phyloP scores from a whole-genome alignment of 37 sponge, comb jelly and placozoan genomes.

The Ephydatia muelleri region DNA sequence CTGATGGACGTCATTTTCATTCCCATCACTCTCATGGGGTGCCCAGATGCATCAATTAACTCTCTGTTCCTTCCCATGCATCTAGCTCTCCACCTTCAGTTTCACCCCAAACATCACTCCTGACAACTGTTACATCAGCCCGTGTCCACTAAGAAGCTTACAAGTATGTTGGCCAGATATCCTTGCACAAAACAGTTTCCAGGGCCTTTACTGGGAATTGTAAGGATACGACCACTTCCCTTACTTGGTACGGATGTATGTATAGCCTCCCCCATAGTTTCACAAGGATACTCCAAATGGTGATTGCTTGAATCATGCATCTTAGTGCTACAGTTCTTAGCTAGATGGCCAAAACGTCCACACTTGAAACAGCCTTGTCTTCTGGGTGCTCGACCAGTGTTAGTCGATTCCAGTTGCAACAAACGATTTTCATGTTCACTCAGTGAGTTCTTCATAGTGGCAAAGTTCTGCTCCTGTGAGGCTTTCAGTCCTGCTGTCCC shows the following conservation, averaged over 20 bases:
- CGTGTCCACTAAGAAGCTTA: not conserved
- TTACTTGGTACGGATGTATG: not conserved
- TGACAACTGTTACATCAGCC: not conserved
- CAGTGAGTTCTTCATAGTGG: not conserved
- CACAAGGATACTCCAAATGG: not conserved
- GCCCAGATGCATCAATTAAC: not conserved
- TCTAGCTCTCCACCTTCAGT: not conserved
- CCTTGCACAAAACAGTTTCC: not conserved
- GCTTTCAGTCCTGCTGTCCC: not conserved
- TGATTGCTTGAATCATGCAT: not conserved
- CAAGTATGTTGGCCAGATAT: not conserved
- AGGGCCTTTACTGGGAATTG: not conserved
- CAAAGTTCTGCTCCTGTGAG: not conserved
- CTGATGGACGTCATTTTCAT: not conserved
- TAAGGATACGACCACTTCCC: not conserved
- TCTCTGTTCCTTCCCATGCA: not conserved
- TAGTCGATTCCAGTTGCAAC: not conserved
- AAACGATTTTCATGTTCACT: not conserved
- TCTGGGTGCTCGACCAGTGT: not conserved
- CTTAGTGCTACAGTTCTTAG: not conserved
- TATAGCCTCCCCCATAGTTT: not conserved
- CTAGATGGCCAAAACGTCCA: not conserved
- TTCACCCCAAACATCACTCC: not conserved
- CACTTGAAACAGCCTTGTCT: not conserved
- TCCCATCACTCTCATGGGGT: not conserved